Percentiles rank a stretch among this genome's conserved stretches.
phyloP scores from a whole-genome alignment of 2,113 vertebrate genomes.

The Meleagris gallopavo region DNA sequence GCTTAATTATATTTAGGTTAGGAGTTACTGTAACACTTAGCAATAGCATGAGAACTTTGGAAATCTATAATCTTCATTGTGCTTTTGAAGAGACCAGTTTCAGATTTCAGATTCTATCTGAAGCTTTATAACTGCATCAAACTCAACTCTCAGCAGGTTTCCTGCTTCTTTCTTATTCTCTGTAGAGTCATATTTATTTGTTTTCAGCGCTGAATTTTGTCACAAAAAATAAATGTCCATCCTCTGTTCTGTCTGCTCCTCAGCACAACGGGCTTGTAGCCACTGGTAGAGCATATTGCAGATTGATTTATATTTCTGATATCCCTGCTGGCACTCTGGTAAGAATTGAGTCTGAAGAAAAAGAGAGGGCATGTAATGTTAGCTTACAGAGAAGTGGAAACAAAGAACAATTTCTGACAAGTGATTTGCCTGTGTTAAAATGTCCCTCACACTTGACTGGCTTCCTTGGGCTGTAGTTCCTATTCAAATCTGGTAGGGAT shows the following conservation, averaged over 20 bases:
- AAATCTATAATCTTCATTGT: background rate
- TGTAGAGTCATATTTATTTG: conserved; percentile 28
- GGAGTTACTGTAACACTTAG: background rate
- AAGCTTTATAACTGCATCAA: conserved; percentile 18
- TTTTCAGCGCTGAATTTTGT: conserved; percentile 40
- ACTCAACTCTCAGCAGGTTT: conserved; percentile 35
- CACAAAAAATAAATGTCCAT: conserved; percentile 26
- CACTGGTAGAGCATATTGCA: conserved; percentile 31
- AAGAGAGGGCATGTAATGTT: conserved; percentile 16
- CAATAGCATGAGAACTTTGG: background rate
- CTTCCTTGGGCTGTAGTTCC: conserved; percentile 22
- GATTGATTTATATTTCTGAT: conserved; percentile 51
- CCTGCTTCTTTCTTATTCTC: conserved; percentile 34
- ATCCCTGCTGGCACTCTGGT: conserved; percentile 14
- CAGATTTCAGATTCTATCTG: conserved; percentile 47
- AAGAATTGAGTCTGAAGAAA: background rate
- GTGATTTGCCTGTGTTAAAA: conserved; percentile 48
- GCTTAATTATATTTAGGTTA: background rate
- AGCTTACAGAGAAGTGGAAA: background rate
- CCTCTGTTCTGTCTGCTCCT: conserved; percentile 67
- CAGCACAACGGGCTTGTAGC: conserved; percentile 55
- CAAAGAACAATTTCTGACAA: conserved; percentile 62
- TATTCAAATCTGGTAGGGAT: background rate
- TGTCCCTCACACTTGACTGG: background rate
- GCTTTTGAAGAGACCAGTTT: conserved; percentile 38